Conservation (phyloP, 2,113 vertebrate genomes). For the Acrocephalus arundinaceus region DNA sequence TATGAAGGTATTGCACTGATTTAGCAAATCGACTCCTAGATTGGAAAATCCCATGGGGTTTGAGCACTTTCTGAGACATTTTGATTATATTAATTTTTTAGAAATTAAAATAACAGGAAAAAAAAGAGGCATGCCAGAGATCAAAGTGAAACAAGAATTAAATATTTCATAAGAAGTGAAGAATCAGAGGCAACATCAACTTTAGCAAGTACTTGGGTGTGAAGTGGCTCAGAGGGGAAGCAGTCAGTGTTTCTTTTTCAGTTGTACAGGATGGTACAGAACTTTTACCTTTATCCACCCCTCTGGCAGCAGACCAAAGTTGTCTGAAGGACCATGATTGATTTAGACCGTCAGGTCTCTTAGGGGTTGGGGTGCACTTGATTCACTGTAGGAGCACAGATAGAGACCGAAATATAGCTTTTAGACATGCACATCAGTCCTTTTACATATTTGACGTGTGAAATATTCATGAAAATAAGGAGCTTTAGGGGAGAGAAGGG, state of each 20-base stretch:
- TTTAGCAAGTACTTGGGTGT: not conserved
- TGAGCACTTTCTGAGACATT: not conserved
- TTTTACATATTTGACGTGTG: not conserved
- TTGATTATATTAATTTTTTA: not conserved
- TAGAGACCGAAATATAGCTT: not conserved
- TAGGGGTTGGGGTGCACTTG: not conserved
- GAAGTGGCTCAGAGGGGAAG: not conserved
- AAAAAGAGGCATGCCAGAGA: not conserved
- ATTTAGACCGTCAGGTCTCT: not conserved
- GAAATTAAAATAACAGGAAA: not conserved
- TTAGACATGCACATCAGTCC: not conserved
- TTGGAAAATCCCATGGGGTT: not conserved
- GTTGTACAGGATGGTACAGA: not conserved
- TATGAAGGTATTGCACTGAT: not conserved
- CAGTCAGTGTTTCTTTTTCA: not conserved
- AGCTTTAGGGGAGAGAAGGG: not conserved
- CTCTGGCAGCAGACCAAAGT: not conserved
- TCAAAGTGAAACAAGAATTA: not conserved
- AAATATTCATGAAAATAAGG: not conserved
- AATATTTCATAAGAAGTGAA: not conserved
- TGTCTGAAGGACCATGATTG: not conserved
- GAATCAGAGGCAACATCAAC: not conserved
- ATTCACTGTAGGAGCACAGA: not conserved
- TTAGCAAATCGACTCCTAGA: not conserved
- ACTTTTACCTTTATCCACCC: not conserved